These are phyloP conservation scores for Cettia cetti DNA, from an alignment of 2,113 vertebrate species.

Conservation along the genomic window DNA sequence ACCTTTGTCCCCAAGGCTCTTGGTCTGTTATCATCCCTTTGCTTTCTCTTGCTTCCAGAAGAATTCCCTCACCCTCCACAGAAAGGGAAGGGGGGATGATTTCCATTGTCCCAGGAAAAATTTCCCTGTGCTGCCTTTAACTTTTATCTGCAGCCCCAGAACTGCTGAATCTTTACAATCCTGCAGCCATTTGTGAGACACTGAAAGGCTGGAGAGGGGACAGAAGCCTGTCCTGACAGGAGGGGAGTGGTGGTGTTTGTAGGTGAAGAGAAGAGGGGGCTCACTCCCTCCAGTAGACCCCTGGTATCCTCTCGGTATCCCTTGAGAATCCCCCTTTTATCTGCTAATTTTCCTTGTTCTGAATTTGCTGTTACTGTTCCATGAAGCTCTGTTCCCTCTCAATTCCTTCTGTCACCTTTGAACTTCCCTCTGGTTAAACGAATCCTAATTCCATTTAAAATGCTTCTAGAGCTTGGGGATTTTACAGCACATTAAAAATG, in stretches of 20 bases:
- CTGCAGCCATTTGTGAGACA: not conserved
- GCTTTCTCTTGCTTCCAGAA: not conserved
- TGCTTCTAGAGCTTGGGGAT: not conserved
- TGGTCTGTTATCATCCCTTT: not conserved
- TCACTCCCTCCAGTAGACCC: not conserved
- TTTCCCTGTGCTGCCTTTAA: not conserved
- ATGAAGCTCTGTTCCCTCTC: not conserved
- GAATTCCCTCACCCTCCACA: not conserved
- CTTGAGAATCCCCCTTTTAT: not conserved
- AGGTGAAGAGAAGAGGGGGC: not conserved
- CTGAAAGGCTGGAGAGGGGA: not conserved
- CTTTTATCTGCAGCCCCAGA: not conserved
- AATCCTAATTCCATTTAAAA: not conserved
- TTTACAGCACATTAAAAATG: not conserved
- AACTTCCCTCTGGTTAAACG: not conserved
- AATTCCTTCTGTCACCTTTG: not conserved
- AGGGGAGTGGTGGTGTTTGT: not conserved
- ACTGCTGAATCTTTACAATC: not conserved
- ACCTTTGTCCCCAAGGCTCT: not conserved
- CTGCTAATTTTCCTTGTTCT: not conserved
- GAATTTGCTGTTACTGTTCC: too few relatives aligned
- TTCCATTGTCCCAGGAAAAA: not conserved
- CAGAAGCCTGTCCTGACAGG: not conserved
- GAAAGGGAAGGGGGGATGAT: not conserved
- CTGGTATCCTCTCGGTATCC: not conserved